Conservation (phyloP, 1,140 invertebrate species). For the Drosophila pectinifera region DNA sequence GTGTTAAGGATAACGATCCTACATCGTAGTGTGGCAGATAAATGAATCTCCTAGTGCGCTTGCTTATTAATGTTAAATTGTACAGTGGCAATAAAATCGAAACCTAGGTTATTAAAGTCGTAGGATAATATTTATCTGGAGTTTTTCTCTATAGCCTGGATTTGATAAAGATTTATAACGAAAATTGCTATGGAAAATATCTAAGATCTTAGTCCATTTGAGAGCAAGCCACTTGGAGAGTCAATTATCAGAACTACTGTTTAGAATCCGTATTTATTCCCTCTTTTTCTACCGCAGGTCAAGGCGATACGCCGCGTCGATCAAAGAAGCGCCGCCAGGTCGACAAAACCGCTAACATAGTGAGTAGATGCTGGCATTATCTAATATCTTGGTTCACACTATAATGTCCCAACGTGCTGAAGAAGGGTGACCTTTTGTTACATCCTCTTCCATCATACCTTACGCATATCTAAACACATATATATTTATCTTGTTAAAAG, state of each 20-base stretch:
- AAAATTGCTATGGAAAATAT: not conserved
- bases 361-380: conserved; percentile 76
- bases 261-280: not conserved
- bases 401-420: conserved; percentile 43
- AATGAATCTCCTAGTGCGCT: conserved; percentile 24
- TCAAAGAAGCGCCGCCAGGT: conserved; percentile 83
- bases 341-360: conserved; percentile 83
- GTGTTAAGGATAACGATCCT: conserved; percentile 67
- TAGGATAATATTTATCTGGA: not conserved
- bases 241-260: not conserved
- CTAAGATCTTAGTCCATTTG: too few species aligned
- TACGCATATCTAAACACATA: conserved; percentile 3
- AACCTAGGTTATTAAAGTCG: not conserved
- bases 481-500: conserved; percentile 17
- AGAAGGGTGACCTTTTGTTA: conserved; percentile 54
- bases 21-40: conserved; percentile 14
- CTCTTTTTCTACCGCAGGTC: conserved; percentile 44
- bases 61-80: conserved; percentile 31
- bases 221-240: conserved; percentile 9
- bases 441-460: not conserved
- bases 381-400: conserved; percentile 41
- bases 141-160: not conserved
- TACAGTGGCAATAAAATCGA: conserved; percentile 32
- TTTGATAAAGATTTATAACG: not conserved
- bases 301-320: conserved; percentile 77